These are phyloP conservation scores for Corticium candelabrum DNA, from an alignment of 37 sponge, comb jelly and placozoan species.

Conservation along the genomic window DNA sequence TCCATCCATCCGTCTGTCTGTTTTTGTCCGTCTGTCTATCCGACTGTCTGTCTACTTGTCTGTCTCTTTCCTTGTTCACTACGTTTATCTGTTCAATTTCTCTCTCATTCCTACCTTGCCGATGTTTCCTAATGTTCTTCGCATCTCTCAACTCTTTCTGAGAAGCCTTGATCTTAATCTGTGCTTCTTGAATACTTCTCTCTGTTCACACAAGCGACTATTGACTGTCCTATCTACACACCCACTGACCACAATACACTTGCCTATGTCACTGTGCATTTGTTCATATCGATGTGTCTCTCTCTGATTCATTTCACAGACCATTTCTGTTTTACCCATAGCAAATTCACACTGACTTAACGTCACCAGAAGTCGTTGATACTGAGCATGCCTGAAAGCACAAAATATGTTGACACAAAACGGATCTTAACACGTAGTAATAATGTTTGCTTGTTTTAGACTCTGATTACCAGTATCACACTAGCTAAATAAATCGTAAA, in stretches of 20 bases:
- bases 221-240: background rate
- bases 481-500: too few species aligned
- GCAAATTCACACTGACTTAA: conserved; percentile 36
- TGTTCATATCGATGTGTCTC: conserved; percentile 64
- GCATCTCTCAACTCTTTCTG: conserved; percentile 52
- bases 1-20: too few species aligned
- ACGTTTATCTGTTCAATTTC: too few species aligned
- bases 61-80: too few species aligned
- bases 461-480: too few species aligned
- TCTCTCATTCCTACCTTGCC: conserved; percentile 78
- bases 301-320: conserved; percentile 68
- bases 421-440: too few species aligned
- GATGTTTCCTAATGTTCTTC: conserved; percentile 43
- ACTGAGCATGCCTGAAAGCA: conserved; percentile 20
- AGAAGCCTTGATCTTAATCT: conserved; percentile 38
- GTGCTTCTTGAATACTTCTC: conserved; percentile 32
- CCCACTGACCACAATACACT: background rate
- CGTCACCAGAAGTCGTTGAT: conserved; percentile 79
- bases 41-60: too few species aligned
- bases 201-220: conserved; percentile 25
- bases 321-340: conserved; percentile 47
- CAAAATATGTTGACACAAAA: too few species aligned
- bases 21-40: too few species aligned
- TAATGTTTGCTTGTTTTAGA: too few species aligned
- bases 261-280: conserved; percentile 40